Evolutionary conservation across 2,113 vertebrate species (phyloP).

Genomic region (Lethenteron camtschaticum): DNA sequence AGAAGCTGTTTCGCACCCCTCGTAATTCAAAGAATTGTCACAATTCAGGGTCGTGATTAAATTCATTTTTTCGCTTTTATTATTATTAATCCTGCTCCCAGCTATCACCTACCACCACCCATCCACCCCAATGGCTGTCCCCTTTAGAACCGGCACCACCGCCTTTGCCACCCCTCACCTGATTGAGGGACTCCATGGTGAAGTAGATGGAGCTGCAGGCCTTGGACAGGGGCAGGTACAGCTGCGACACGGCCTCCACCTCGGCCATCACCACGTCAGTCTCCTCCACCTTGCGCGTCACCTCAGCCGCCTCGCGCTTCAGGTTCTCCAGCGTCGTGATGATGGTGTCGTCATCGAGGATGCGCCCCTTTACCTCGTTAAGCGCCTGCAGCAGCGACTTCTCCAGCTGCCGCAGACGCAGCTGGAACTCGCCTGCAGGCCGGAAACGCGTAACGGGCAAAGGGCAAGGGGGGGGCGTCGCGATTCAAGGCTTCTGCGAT

Average conservation of each 20-base stretch:
- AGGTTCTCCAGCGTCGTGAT: conserved; percentile 4
- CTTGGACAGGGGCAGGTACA: conserved; percentile 1
- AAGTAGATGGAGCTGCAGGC: conserved; percentile 3
- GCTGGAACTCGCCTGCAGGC: not conserved
- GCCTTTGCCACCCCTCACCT: not conserved
- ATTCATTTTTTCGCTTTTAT: no score
- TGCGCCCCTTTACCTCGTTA: conserved; percentile 2
- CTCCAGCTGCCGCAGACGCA: conserved; percentile 2
- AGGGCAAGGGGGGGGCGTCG: no score
- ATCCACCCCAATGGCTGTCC: no score
- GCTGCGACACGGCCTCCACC: conserved; percentile 1
- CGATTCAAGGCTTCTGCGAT: no score
- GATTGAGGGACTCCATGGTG: conserved; percentile 5
- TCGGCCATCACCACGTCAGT: conserved; percentile 5
- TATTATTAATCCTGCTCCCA: no score
- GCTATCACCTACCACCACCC: no score
- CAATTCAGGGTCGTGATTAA: no score
- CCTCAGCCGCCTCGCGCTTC: not conserved
- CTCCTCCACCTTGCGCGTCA: conserved; percentile 2
- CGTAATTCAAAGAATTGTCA: no score
- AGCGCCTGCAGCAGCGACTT: not conserved
- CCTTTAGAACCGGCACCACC: no score
- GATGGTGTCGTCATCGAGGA: conserved; percentile 3
- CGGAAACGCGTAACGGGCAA: no score
- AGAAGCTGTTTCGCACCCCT: no score